Evolutionary conservation across 2,113 vertebrate genomes (phyloP), one percentile per base, ranked within the genome.

Genomic region (Mobula hypostoma): DNA sequence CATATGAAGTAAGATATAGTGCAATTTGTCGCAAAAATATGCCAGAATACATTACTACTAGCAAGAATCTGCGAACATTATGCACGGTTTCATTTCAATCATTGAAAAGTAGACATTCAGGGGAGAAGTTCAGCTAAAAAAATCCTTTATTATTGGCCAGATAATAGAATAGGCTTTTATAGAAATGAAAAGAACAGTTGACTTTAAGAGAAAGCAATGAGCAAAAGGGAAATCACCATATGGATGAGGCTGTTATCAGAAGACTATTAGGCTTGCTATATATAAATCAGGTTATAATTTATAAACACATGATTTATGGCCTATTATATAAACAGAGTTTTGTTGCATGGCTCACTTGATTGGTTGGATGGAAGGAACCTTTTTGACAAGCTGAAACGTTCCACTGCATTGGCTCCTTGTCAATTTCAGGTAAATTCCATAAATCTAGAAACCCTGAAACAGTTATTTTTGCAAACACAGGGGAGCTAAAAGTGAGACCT

Each of bases 361-460:
- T 85, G 82, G 82, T 58, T 27, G 56, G 24, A 7, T 27, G 2
- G 21, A 48, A 58, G 82, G 2, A 58, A 48, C 7, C 48, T 85
- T 36, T 58, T 58, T 85, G 82, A 58, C 48, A 58, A 27, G 48
- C 48, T 85, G 82, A 85, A 85, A 85, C 56, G 61, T 85, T 85
- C 82, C 24, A 12, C 58, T 27, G 19, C 82, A 85, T 85, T 61
- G 82, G 27, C 21, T 85, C 48, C 48, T 29, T 85, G 82, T 58
- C 82, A 85, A 85, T 85, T 85, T 29, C 24, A 85, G 82, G 82
- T 85, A 21, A 85, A 85, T 85, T 85, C 58, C 24, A 85, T 85
- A 85, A 58, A 85, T 29, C 82, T 19, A 85, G 56, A 58, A 85
- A 17, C 48, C 24, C 56, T 85, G 82, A 85, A 48, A 21, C 82